Evolutionary conservation across 2,113 vertebrate species (phyloP), one percentile per base, ranked within the genome.

Genomic region (Carassius carassius): DNA sequence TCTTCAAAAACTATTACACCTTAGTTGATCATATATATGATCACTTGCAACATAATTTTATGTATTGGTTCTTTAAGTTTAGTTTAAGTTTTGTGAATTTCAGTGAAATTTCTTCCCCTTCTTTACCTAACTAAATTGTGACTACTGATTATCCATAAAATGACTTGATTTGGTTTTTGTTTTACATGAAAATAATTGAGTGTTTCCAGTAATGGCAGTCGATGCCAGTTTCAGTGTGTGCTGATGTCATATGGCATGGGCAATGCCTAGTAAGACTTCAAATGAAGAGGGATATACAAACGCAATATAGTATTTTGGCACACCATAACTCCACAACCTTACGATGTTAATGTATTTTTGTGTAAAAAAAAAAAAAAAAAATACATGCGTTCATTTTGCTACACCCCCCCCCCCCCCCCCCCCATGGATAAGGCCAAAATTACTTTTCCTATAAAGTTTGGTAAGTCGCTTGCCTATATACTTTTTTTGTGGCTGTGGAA

Each of bases 21-120:
- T 89, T 87, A 90, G 87, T 92, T 91, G 93, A 93, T 93, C 91
- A 91, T 92, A 84, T 47, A 11, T 12, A 12, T 41, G 92, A 93
- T 92, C 95, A 94, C 91, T 95, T 94, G 89, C 94, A 95, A 92
- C 93, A 91, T 94, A 88, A 92, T 78, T 90, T 90, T 89, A 90
- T 91, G 92, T 93, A 93, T 92, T 92, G 88, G 94, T 94, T 93
- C 90, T 95, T 92, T 94, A 72, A 72, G 35, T 4, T 93, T 87
- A 92, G 83, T 93, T n/a, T n/a, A n/a, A 94, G 90, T 93, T 92
- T 93, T 91, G 91, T 91, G 11, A 0, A 93, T 91, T 91, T 79
- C 21, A 91, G 91, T 60, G 10, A 9, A 51, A n/a, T 56, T 44
- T 60, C 5, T 12, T 76, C 21, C 41, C 65, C 51, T 37, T 77